A percentile compares a stretch with the other conserved stretches of the same genome.
phyloP scores from a whole-genome alignment of 2,113 vertebrate genomes.

The Camelus bactrianus region DNA sequence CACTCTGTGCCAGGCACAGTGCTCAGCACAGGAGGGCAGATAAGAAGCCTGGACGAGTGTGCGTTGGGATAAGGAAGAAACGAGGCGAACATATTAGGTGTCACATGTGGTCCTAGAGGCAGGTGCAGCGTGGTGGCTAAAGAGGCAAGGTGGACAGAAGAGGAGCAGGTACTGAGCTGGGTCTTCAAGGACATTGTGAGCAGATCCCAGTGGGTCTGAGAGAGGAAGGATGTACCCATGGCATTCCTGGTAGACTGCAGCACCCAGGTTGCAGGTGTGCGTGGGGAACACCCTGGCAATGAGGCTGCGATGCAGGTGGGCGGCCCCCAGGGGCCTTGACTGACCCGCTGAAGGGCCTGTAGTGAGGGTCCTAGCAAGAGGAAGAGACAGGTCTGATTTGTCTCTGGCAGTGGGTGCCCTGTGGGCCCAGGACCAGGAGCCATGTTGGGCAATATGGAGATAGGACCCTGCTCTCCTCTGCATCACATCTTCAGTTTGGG shows the following conservation, averaged over 20 bases:
- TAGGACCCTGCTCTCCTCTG: neutral
- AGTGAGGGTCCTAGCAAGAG: neutral
- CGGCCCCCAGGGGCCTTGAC: neutral
- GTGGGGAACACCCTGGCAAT: neutral
- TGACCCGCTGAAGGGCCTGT: neutral
- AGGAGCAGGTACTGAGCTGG: neutral
- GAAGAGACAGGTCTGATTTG: neutral
- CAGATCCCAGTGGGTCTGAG: neutral
- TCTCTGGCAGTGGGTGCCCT: too few species aligned
- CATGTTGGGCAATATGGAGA: fast-evolving
- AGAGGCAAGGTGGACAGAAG: neutral
- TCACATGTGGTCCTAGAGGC: too few species aligned
- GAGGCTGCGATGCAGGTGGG: neutral
- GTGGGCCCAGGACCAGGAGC: neutral
- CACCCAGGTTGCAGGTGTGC: fast-evolving
- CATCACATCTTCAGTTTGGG: neutral
- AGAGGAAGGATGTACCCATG: neutral
- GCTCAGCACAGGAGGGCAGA: neutral
- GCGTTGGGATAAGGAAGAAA: neutral
- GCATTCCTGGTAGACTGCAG: neutral
- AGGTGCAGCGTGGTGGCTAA: neutral
- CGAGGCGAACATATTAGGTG: too few species aligned
- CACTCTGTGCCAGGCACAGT: neutral
- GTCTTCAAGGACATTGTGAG: neutral
- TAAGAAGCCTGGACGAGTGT: neutral